These are phyloP conservation scores for Bombyx huttoni DNA, from an alignment of 2,888 invertebrate species.

Conservation along the genomic window DNA sequence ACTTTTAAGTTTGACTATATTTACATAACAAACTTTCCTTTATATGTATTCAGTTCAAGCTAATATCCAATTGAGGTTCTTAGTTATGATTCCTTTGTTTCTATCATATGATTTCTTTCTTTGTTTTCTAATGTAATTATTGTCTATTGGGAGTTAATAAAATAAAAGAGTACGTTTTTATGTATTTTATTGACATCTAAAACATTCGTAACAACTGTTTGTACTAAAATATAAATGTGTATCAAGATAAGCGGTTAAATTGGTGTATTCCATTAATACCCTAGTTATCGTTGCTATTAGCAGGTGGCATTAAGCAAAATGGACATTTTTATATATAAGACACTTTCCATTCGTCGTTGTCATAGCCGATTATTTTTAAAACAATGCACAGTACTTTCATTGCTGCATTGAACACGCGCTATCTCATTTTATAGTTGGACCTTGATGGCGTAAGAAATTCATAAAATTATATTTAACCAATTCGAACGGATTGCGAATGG, in stretches of 20 bases:
- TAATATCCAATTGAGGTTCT: no score
- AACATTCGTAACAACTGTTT: slow-evolving; percentile 67
- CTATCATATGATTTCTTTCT: no score
- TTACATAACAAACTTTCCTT: no score
- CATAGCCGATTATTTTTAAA: slow-evolving; percentile 23
- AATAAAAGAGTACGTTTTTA: slow-evolving; percentile 32
- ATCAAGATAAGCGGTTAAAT: slow-evolving; percentile 62
- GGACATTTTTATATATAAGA: slow-evolving; percentile 36
- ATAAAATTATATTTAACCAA: not conserved
- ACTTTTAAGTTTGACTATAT: no score
- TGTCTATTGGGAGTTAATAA: slow-evolving; percentile 9
- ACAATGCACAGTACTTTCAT: slow-evolving; percentile 15
- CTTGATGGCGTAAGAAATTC: not conserved
- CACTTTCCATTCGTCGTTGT: slow-evolving; percentile 36
- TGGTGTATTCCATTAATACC: slow-evolving; percentile 37
- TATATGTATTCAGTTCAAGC: no score
- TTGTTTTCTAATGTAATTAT: not conserved
- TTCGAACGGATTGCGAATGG: no score
- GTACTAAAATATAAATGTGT: slow-evolving; percentile 71
- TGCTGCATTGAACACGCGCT: slow-evolving; percentile 36
- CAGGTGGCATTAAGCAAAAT: slow-evolving; percentile 51
- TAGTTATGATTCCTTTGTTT: no score
- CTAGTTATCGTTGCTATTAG: slow-evolving; percentile 47
- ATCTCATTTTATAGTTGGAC: slow-evolving; percentile 24
- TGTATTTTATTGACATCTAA: slow-evolving; percentile 68